Evolutionary conservation across 2,113 vertebrate genomes (phyloP), one percentile per base, ranked within the genome.

Genomic region (Suncus etruscus): DNA sequence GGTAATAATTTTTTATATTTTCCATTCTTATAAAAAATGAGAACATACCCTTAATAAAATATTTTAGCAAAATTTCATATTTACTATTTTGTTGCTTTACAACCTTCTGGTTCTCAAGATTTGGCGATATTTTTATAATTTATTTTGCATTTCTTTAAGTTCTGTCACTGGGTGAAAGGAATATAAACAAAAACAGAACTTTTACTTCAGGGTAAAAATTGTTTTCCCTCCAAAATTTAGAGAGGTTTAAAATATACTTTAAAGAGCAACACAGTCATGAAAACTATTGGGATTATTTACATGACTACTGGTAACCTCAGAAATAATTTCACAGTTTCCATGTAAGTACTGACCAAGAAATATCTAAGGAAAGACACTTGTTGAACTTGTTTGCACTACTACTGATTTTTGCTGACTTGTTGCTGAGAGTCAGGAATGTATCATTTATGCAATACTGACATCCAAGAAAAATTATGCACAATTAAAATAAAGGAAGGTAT

Each of bases 401-500:
- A 75, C 39, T 68, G 45, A 87, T 74, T 72, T 39, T 83, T 75
- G 58, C 74, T 86, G 39, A n/a, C 93, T 91, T 39, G 18, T 54
- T 83, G 61, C 83, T 86, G 20, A 83, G 61, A 91, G 47, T 87
- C 75, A 91, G 72, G 39, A 31, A 94, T 69, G 58, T 39, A 90
- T 74, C 79, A 29, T 82, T 90, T 90, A 87, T 16, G 76, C 83
- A 91, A 94, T 75, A 82, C 32, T 80, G 75, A 83, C 90, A 94
- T 92, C 82, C 51, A 94, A 82, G 85, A 92, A 96, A 39, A 92
- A 90, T 58, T 51, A 95, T 82, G 90, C 72, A 73, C 86, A 75
- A 31, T 91, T 83, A 95, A 94, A 96, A 94, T 90, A 87, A 94
- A 96, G 89, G 85, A 91, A 92, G 29, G 76, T 65, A 63, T 90